Evolutionary conservation across 2,888 invertebrate species (phyloP).

Genomic region (Cerastis leucographa): DNA sequence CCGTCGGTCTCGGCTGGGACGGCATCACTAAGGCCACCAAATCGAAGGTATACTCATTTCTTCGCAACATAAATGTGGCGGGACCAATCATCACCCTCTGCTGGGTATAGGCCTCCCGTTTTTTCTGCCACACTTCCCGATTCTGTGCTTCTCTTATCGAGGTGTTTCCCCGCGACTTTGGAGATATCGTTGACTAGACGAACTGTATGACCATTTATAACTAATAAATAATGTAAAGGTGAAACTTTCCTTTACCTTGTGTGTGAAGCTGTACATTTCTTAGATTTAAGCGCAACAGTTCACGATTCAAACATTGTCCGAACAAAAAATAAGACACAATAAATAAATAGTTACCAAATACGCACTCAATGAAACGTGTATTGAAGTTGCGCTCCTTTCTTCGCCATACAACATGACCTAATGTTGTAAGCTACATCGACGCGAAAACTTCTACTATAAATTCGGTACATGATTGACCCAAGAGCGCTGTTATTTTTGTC

Average conservation of each 20-base stretch:
- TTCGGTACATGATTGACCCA: neutral
- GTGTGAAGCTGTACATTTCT: neutral
- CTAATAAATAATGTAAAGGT: neutral
- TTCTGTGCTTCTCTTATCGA: too few relatives aligned
- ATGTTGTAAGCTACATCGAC: neutral
- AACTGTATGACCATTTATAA: too few relatives aligned
- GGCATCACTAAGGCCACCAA: conserved; percentile 98
- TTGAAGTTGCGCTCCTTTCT: neutral
- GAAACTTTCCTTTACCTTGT: neutral
- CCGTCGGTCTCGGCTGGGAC: conserved; percentile 97
- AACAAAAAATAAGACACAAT: neutral
- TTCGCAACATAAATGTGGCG: neutral
- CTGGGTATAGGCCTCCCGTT: too few relatives aligned
- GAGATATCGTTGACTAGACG: too few relatives aligned
- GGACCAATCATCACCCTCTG: neutral
- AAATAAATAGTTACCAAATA: neutral
- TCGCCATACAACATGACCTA: neutral
- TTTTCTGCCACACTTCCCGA: too few relatives aligned
- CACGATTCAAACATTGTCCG: neutral
- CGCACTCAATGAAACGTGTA: neutral
- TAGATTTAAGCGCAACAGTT: neutral
- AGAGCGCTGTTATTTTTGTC: neutral
- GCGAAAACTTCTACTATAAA: neutral
- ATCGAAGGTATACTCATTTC: conserved; percentile 91
- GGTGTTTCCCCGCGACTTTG: too few relatives aligned